phyloP scores from a whole-genome alignment of 2,797 vertebrate genomes.

The Hippoglossus hippoglossus region DNA sequence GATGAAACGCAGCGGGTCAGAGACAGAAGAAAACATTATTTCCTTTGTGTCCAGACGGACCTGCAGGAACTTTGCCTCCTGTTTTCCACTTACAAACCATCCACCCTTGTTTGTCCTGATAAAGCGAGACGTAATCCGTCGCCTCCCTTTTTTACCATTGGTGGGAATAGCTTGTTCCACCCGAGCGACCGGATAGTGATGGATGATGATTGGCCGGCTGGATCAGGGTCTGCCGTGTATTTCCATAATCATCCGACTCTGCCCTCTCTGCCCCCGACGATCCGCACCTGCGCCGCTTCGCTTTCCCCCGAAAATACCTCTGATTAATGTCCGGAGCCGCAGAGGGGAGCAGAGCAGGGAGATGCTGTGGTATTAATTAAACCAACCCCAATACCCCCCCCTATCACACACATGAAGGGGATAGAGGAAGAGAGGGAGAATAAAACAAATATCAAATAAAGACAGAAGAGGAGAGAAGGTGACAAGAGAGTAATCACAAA shows the following conservation, averaged over 20 bases:
- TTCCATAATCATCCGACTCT: constrained; percentile 78
- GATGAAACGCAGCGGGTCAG: neutral
- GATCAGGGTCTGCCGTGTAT: constrained; percentile 78
- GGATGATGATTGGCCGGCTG: constrained; percentile 79
- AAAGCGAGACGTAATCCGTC: constrained; percentile 45
- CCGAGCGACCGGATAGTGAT: constrained; percentile 71
- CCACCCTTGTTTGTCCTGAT: constrained; percentile 59
- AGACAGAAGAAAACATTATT: neutral
- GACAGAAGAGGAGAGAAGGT: neutral
- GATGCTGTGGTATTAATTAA: constrained; percentile 78
- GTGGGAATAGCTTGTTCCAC: constrained; percentile 66
- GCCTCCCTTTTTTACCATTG: constrained; percentile 64
- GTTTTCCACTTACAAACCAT: constrained; percentile 39
- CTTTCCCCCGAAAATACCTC: constrained; percentile 79
- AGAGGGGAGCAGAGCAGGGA: constrained; percentile 64
- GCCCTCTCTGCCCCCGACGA: constrained; percentile 66
- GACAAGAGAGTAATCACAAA: neutral
- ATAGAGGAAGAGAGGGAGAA: neutral
- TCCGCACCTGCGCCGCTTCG: constrained; percentile 75
- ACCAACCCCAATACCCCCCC: constrained; percentile 47
- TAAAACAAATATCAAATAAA: constrained; percentile 29
- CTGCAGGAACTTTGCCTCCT: constrained; percentile 41
- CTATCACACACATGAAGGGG: constrained; percentile 28
- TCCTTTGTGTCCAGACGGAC: constrained; percentile 19
- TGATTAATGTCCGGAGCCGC: constrained; percentile 78